Base-by-base conservation (phyloP, 2,888 invertebrate genomes). In the Tetragnatha montana region DNA sequence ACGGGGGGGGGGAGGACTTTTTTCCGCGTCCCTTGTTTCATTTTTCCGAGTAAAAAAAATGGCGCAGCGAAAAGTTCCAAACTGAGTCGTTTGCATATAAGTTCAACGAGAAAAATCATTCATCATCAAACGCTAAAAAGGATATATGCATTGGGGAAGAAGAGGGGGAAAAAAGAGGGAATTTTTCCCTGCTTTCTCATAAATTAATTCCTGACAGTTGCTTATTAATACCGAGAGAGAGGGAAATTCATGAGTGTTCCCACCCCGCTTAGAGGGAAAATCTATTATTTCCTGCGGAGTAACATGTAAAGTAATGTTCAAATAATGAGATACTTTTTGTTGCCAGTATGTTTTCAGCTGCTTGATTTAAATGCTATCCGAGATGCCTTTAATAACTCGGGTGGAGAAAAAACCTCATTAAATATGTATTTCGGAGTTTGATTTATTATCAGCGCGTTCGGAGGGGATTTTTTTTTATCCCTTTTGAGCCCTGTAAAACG, bases 41-140 rank as follows among this genome's bases (percentile, higher is more conserved):
- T 47, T 68, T 73, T 75, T 51, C 35, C 51, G 0, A 73, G 51
- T 7, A 0, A 70, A 83, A 83, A 74, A 60, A 73, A 80, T 47
- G 49, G 19, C 8, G 49, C 21, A 81, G 19, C 70, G 51, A 81
- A 71, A n/a, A 81, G 19, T 51, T 71, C 17, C 51, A 17, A 73
- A 49, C 12, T 60, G 60, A 73, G 78, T 79, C 60, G 82, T 88
- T 79, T 82, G 79, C 82, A 82, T 82, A 82, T 71, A 82, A 82
- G 78, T 73, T 79, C 78, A 14, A 19, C 82, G 60, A 60, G 60
- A 88, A 82, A 82, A 82, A 88, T 80, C 80, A 80, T 80, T 86
- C 71, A 86, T 86, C 86, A 80, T 68, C 50, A 85, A 68, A 70
- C 22, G 68, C 78, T 50, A 17, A 22, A n/a, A 47, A 19, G n/a